Percentiles rank a stretch among this genome's conserved stretches.
phyloP scores from a whole-genome alignment of 2,113 vertebrate species.

The Galeopterus variegatus region DNA sequence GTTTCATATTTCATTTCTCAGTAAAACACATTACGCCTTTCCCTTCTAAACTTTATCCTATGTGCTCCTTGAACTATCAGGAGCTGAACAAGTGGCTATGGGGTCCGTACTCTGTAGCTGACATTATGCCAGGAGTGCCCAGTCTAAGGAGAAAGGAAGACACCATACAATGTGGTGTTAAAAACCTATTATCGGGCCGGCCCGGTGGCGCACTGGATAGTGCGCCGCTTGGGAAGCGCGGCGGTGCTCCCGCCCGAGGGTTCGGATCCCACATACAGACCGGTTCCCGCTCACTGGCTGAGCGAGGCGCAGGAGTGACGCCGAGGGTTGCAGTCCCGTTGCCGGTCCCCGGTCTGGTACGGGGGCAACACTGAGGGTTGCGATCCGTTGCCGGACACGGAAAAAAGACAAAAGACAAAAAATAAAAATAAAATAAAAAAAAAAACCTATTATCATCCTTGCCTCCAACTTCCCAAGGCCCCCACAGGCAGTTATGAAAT shows the following conservation, averaged over 20 bases:
- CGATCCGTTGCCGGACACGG: no score
- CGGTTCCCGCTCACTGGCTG: no score
- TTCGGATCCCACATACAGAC: no score
- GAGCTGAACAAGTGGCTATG: background rate
- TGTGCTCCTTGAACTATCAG: background rate
- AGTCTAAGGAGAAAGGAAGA: background rate
- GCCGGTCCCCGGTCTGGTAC: no score
- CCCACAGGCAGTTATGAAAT: background rate
- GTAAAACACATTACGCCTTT: background rate
- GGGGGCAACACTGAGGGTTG: no score
- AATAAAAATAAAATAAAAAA: no score
- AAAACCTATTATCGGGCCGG: background rate
- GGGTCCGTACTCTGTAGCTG: background rate
- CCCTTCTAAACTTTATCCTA: background rate
- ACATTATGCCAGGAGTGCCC: background rate
- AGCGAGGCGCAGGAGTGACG: no score
- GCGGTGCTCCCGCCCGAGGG: no score
- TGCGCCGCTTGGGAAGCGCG: no score
- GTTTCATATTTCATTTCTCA: conserved; percentile 42
- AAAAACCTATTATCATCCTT: background rate
- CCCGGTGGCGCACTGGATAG: no score
- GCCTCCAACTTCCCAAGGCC: background rate
- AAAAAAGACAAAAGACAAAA: no score
- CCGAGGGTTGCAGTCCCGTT: no score
- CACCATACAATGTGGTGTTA: background rate